Evolutionary conservation across 2,888 invertebrate species (phyloP).

Genomic region (Protodeltote pygarga): DNA sequence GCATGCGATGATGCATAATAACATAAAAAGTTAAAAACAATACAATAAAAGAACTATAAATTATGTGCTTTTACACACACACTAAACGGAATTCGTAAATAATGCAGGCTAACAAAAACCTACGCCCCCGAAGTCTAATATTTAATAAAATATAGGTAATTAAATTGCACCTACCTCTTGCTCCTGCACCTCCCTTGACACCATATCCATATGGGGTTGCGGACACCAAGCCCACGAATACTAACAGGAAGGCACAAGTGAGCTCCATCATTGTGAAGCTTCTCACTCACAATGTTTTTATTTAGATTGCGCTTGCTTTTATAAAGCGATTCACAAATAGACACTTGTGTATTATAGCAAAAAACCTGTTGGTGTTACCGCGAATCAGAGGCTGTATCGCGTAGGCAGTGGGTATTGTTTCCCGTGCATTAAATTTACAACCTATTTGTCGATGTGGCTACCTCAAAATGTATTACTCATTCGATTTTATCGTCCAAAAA

Average conservation of each 20-base stretch:
- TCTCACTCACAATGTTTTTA: constrained; percentile 75
- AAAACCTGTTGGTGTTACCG: constrained; percentile 81
- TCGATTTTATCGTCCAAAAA: constrained; percentile 48
- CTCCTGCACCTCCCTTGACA: constrained; percentile 71
- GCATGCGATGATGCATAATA: too few species aligned
- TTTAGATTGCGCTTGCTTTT: constrained; percentile 71
- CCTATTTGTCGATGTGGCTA: constrained; percentile 21
- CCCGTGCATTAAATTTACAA: constrained; percentile 57
- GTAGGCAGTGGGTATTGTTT: constrained; percentile 71
- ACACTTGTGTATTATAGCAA: constrained; percentile 71
- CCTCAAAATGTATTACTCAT: constrained; percentile 61
- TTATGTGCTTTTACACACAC: too few species aligned
- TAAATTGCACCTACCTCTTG: constrained; percentile 68
- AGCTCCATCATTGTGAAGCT: constrained; percentile 81
- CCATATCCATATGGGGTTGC: constrained; percentile 78
- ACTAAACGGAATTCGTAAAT: too few species aligned
- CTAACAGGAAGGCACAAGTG: constrained; percentile 68
- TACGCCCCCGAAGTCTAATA: too few species aligned
- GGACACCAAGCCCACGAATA: constrained; percentile 63
- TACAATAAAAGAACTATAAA: too few species aligned
- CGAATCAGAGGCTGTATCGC: constrained; percentile 74
- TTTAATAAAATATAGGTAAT: background rate
- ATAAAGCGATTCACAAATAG: constrained; percentile 84
- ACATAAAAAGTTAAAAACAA: too few species aligned
- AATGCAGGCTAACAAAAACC: too few species aligned